Base-by-base conservation (phyloP, 2,797 vertebrate species). In the Anolis apletophallus region DNA sequence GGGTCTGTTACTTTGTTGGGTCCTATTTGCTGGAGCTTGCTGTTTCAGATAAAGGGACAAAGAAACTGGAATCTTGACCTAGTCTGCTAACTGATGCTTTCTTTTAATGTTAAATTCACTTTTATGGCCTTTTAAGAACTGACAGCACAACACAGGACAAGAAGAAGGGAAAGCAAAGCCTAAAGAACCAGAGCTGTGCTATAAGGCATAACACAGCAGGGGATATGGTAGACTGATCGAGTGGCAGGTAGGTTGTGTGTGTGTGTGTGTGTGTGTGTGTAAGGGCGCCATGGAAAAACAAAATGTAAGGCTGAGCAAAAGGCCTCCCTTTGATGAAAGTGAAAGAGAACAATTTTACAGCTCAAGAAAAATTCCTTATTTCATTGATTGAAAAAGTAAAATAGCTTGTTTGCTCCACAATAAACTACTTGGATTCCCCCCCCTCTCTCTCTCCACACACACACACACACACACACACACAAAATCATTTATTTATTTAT, bases 371-470 rank as follows among this genome's bases (percentile, higher is more conserved):
- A 93, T 93, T 93, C 87, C 92, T 90, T 87, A 87, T 89, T 95
- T 93, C 93, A 95, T 94, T 95, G 94, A 96, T 95, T 94, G 94
- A 93, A 94, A 40, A 94, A 93, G 94, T 91, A 94, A 91, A 86
- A 78, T 92, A 93, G 57, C 87, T 87, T 86, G 61, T 90, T 89
- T 89, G 91, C 85, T 57, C 85, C 93, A 94, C 91, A 95, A 94
- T 95, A 94, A 89, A 88, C 82, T 83, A 90, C 80, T 89, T 83
- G 90, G 95, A n/a, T n/a, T n/a, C n/a, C n/a, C n/a, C n/a, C n/a
- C n/a, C n/a, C n/a, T n/a, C n/a, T n/a, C n/a, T n/a, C n/a, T n/a
- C n/a, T n/a, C n/a, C n/a, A n/a, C n/a, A n/a, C n/a, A n/a, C n/a
- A n/a, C n/a, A n/a, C n/a, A n/a, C n/a, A n/a, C n/a, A n/a, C n/a